Base-by-base conservation (phyloP, 1,140 invertebrate species). In the Patella vulgata region DNA sequence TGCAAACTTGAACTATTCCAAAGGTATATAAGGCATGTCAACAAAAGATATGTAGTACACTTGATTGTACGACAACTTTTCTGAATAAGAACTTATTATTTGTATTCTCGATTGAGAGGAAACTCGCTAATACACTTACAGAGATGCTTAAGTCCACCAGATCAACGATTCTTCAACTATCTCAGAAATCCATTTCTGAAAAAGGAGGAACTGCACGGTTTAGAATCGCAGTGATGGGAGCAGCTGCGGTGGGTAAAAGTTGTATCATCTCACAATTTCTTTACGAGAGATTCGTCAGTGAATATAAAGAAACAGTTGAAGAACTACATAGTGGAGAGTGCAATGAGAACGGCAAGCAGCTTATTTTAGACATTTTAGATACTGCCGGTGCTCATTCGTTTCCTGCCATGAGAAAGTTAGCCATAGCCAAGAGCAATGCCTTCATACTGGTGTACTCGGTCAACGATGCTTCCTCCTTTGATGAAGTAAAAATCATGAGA, bases 181-280 rank as follows among this genome's bases (percentile, higher is more conserved):
- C n/a, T n/a, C n/a, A n/a, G n/a, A n/a, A n/a, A n/a, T n/a, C n/a
- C n/a, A n/a, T n/a, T n/a, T n/a, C n/a, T n/a, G n/a, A n/a, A n/a
- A n/a, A n/a, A n/a, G n/a, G n/a, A n/a, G n/a, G n/a, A n/a, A n/a
- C n/a, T n/a, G n/a, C n/a, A 2, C 28, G 31, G 25, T 53, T 39
- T 44, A 52, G 60, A 1, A 27, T 63, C 14, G 60, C 56, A 2
- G 43, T 63, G 25, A 36, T 96, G 88, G 94, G 94, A 8, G 89
- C 91, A 0, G 91, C 92, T 0, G 92, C 91, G 85, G 93, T 95
- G 8, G 95, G 94, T 23, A 97, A 97, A 85, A 94, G 93, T 2
- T 93, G 93, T 3, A 90, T 96, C 68, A 94, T 96, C 74, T 88
- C 89, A 52, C 93, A 95, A 82, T 96, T 96, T 84, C 89, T 96